Evolutionary conservation across 2,888 invertebrate genomes (phyloP).

Genomic region (Nomada lathburiana): DNA sequence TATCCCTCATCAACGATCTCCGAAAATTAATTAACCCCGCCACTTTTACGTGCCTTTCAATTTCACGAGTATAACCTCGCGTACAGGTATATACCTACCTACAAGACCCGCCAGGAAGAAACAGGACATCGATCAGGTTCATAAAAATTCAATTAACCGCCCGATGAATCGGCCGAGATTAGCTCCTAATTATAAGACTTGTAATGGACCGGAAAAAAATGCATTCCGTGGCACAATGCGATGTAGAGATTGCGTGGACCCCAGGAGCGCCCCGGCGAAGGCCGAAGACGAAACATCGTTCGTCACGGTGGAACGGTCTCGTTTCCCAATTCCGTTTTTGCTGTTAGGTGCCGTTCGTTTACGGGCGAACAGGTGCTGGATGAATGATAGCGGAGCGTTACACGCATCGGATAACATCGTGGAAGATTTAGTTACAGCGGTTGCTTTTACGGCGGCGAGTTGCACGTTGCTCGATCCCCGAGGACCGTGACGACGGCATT

Average conservation of each 20-base stretch:
- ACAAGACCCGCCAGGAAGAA: too few species aligned
- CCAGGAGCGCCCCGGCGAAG: conserved; percentile 59
- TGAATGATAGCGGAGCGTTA: conserved; percentile 61
- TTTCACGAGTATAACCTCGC: too few species aligned
- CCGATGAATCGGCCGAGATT: conserved; percentile 17
- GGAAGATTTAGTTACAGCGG: conserved; percentile 51
- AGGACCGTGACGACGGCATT: neutral
- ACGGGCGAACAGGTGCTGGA: conserved; percentile 66
- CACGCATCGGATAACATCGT: conserved; percentile 56
- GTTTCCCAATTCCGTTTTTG: conserved; percentile 70
- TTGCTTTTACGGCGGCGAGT: conserved; percentile 14
- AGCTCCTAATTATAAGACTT: conserved; percentile 13
- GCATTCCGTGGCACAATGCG: neutral
- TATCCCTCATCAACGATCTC: too few species aligned
- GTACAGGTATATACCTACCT: too few species aligned
- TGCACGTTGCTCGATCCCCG: conserved; percentile 2
- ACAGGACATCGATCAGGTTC: conserved; percentile 5
- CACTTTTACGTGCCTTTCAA: too few species aligned
- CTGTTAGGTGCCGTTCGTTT: conserved; percentile 57
- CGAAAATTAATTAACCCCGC: too few species aligned
- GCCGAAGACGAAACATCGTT: conserved; percentile 50
- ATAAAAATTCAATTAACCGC: conserved; percentile 14
- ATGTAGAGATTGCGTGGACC: neutral
- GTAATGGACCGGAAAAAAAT: neutral
- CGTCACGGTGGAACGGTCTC: conserved; percentile 65